Percentiles rank a stretch among this genome's conserved stretches.
phyloP scores from a whole-genome alignment of 2,888 invertebrate species.

The Parnassius mnemosyne region DNA sequence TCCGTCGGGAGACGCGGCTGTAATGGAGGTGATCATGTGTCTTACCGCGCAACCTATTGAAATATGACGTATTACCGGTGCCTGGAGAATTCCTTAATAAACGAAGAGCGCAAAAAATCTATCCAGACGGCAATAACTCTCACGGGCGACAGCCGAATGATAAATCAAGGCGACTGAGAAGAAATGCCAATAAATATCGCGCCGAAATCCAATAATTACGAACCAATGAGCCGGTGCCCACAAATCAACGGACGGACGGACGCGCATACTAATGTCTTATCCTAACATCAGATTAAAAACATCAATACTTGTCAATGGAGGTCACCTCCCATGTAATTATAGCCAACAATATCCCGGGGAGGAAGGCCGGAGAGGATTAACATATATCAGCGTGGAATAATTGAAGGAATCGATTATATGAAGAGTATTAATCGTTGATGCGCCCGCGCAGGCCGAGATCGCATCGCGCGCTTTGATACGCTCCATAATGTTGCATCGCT shows the following conservation, averaged over 20 bases:
- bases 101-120: conserved; percentile 52
- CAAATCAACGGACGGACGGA: conserved; percentile 70
- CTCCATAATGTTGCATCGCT: not conserved
- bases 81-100: conserved; percentile 68
- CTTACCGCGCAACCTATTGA: conserved; percentile 73
- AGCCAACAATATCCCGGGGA: conserved; percentile 77
- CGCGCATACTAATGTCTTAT: conserved; percentile 77
- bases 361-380: conserved; percentile 71
- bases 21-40: conserved; percentile 78
- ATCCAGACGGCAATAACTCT: conserved; percentile 36
- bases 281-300: conserved; percentile 81
- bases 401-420: conserved; percentile 80
- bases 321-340: conserved; percentile 80
- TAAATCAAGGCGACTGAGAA: conserved; percentile 71
- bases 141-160: conserved; percentile 62
- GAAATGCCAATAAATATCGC: conserved; percentile 76
- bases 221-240: conserved; percentile 73
- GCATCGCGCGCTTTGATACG: conserved; percentile 18
- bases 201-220: conserved; percentile 79
- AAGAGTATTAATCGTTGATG: conserved; percentile 79
- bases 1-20: conserved; percentile 71
- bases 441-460: conserved; percentile 53
- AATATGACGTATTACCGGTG: conserved; percentile 74
- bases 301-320: conserved; percentile 80
- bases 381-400: conserved; percentile 78